Evolutionary conservation across 1,140 invertebrate genomes (phyloP), one percentile per base, ranked within the genome.

Genomic region (Panagrolaimus sp.): DNA sequence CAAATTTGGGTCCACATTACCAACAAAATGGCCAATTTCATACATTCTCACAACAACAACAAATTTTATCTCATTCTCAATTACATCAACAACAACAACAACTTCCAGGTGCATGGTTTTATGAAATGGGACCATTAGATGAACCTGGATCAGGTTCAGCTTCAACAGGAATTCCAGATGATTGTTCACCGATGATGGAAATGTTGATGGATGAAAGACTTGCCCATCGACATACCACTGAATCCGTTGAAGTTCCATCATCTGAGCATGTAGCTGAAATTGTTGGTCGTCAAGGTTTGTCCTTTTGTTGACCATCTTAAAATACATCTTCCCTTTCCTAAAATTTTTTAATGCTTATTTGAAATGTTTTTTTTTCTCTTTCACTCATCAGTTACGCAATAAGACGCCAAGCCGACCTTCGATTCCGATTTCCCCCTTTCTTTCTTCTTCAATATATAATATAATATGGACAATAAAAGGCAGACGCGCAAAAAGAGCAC

Each of bases 261-360:
- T 97, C 94, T 43, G 96, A 99, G 85, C 95, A 98, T 89, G 96
- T 98, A 79, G 96, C 96, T 7, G 96, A 99, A 88, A 98, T 99
- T 84, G 96, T 98, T 79, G 96, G 96, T 78, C 88, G 96, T 88
- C 96, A 99, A 93, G 96, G 95, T 98, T 89, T 86, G 87, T 63
- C 21, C 10, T 67, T 64, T 44, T 21, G 14, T 58, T 38, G 32
- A 38, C 32, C 32, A 38, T 7, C 38, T 14, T 14, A 65, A 63
- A 10, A n/a, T 24, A 2, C 48, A 3, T 24, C 8, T 17, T 17
- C n/a, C 48, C 6, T 8, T 52, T 17, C n/a, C 48, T 3, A 52
- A 52, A 63, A 28, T 7, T 7, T 32, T 15, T 26, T 62, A 12
- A 17, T 52, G n/a, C 48, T 52, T 24, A 17, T 52, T 24, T 52